phyloP scores from a whole-genome alignment of 2,888 invertebrate species.

The Cremastinae sp. region DNA sequence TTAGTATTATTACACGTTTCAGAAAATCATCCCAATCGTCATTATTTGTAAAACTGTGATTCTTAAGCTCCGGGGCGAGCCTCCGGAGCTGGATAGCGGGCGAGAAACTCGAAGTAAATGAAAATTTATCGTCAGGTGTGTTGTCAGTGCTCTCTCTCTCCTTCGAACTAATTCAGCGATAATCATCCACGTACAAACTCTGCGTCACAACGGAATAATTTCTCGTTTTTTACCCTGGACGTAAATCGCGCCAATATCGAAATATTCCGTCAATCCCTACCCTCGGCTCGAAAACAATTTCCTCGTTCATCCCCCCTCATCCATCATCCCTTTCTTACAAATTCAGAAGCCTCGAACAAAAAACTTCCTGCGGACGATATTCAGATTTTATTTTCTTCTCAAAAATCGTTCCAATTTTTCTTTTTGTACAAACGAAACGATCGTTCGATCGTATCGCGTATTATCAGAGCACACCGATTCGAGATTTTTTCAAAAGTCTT shows the following conservation, averaged over 20 bases:
- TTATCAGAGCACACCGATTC: slow-evolving; percentile 52
- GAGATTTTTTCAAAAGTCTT: slow-evolving; percentile 49
- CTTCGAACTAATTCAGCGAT: slow-evolving; percentile 26
- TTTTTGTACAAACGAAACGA: slow-evolving; percentile 63
- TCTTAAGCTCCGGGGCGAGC: slow-evolving; percentile 53
- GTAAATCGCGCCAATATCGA: not conserved
- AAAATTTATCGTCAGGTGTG: slow-evolving; percentile 57
- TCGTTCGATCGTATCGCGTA: slow-evolving; percentile 30
- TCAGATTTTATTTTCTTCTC: slow-evolving; percentile 11
- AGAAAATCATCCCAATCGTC: slow-evolving; percentile 71
- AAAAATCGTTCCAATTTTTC: slow-evolving; percentile 22
- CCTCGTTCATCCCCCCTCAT: too few species aligned
- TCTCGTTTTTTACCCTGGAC: slow-evolving; percentile 12
- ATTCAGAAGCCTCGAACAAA: not conserved
- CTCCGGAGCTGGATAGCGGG: slow-evolving; percentile 47
- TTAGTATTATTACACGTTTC: slow-evolving; percentile 72
- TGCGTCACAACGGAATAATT: slow-evolving; percentile 16
- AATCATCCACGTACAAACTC: slow-evolving; percentile 7
- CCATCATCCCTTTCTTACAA: too few species aligned
- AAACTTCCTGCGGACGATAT: not conserved
- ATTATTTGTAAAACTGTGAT: slow-evolving; percentile 56
- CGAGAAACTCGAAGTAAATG: slow-evolving; percentile 62
- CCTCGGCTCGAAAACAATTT: not conserved
- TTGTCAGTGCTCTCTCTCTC: slow-evolving; percentile 57
- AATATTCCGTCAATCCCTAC: not conserved